Evolutionary conservation across 2,113 vertebrate genomes (phyloP), one percentile per base, ranked within the genome.

Genomic region (Rhynchomys soricoides): DNA sequence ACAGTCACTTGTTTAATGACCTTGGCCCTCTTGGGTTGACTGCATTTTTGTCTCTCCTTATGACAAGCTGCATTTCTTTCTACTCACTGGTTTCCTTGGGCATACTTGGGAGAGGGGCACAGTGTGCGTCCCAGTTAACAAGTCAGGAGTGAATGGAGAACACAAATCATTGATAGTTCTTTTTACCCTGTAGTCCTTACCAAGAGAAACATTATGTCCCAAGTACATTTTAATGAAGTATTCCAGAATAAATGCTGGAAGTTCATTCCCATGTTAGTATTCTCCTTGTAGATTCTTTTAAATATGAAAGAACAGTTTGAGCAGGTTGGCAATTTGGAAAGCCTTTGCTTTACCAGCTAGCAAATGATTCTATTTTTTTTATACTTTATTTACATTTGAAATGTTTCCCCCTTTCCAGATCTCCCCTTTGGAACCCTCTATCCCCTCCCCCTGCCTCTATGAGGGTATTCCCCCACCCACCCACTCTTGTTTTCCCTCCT

Each of bases 301-400:
- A 57, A 90, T 96, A 26, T 75, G 48, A 93, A 74, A 43, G 87
- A 64, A 8, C 87, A 48, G 95, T 87, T 85, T 96, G 87, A 93
- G 88, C 85, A 95, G 88, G n/a, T 52, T 86, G 34, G 45, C 79
- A 97, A 40, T 91, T 98, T 97, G 95, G 97, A 97, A 59, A 89
- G 48, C n/a, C 82, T 91, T 89, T 93, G 97, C 83, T 98, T 98
- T 97, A 95, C 88, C 97, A 97, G 95, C 95, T 98, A 89, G 89
- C 68, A 97, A 82, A 95, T 66, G 92, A 94, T 96, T 98, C 89
- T 96, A 91, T 85, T 97, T 96, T 96, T 78, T 75, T 75, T 29
- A n/a, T n/a, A n/a, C n/a, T n/a, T n/a, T n/a, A n/a, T n/a, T n/a
- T n/a, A n/a, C n/a, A n/a, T n/a, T n/a, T n/a, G n/a, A n/a, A n/a